Evolutionary conservation across 2,797 vertebrate genomes (phyloP), one percentile per base, ranked within the genome.

Genomic region (Sebastes diaconus): DNA sequence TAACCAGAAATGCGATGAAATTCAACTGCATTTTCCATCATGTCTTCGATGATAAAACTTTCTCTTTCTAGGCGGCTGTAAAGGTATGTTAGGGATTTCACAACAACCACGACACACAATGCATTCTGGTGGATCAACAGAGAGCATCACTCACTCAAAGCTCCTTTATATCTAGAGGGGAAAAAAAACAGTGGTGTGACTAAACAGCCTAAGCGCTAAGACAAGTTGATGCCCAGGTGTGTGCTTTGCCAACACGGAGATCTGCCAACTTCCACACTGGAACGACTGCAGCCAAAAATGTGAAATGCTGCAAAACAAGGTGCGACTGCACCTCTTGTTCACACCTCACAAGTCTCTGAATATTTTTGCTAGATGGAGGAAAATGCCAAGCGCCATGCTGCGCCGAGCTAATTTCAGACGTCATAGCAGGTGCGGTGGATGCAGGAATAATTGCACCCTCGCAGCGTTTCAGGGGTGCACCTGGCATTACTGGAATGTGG

Each of bases 381-480:
- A 67, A 66, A 82, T 58, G 36, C 6, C 3, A 3, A 70, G 50
- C 8, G 1, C 5, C 71, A 32, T 60, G 63, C 69, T 75, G 79
- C 0, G 16, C 27, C 1, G 12, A 68, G 46, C 42, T 66, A 36
- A 79, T 79, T 84, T 77, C 58, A 61, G 36, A 74, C 27, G 1
- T 73, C 74, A 73, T 57, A 60, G 4, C 73, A 80, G 81, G 60
- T 69, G 72, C 57, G 30, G 55, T 3, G 16, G 61, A 61, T 70
- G 55, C 29, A 68, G 67, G 11, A 84, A 70, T 79, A 85, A 75
- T 20, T 74, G n/a, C 50, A 18, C 25, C 32, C 42, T 67, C 46
- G 20, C 57, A 54, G 64, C 20, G 2, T 72, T 69, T 75, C 36
- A 58, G 32, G 68, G 60, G 60, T 18, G 54, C 75, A 76, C 70